A percentile compares a stretch with the other conserved stretches of the same genome.
phyloP scores from a whole-genome alignment of 2,113 vertebrate species.

The Paedocypris sp. region DNA sequence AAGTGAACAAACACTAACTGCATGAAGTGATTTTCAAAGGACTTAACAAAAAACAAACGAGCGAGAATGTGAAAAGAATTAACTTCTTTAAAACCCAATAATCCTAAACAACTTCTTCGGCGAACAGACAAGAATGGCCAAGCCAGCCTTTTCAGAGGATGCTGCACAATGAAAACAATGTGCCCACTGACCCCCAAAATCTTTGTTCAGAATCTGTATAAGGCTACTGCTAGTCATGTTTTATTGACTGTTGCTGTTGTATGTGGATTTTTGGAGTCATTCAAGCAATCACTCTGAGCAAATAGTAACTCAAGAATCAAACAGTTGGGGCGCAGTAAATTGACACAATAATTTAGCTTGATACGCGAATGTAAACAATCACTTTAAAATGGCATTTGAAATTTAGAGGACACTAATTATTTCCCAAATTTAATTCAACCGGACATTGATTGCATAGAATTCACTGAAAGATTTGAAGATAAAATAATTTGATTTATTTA shows the following conservation, averaged over 20 bases:
- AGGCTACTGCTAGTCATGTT: slow-evolving; percentile 43
- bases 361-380: too few relatives aligned
- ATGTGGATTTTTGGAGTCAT: slow-evolving; percentile 33
- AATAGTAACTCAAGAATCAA: too few relatives aligned
- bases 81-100: slow-evolving; percentile 8
- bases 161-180: slow-evolving; percentile 52
- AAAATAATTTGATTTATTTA: too few relatives aligned
- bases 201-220: slow-evolving; percentile 45
- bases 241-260: slow-evolving; percentile 46
- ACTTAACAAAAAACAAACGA: slow-evolving; percentile 17
- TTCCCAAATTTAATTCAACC: too few relatives aligned
- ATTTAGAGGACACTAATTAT: too few relatives aligned
- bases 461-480: too few relatives aligned
- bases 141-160: slow-evolving; percentile 52
- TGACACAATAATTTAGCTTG: too few relatives aligned
- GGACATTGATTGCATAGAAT: too few relatives aligned
- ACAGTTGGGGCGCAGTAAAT: too few relatives aligned
- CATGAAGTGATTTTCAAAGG: not conserved
- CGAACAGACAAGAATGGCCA: slow-evolving; percentile 35
- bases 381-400: too few relatives aligned
- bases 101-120: slow-evolving; percentile 24
- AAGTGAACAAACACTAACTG: slow-evolving; percentile 11
- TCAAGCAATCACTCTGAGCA: slow-evolving; percentile 31
- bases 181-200: slow-evolving; percentile 52
- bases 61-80: slow-evolving; percentile 8